Conservation (phyloP, 2,888 invertebrate genomes). For the Metopia argyrocephala region DNA sequence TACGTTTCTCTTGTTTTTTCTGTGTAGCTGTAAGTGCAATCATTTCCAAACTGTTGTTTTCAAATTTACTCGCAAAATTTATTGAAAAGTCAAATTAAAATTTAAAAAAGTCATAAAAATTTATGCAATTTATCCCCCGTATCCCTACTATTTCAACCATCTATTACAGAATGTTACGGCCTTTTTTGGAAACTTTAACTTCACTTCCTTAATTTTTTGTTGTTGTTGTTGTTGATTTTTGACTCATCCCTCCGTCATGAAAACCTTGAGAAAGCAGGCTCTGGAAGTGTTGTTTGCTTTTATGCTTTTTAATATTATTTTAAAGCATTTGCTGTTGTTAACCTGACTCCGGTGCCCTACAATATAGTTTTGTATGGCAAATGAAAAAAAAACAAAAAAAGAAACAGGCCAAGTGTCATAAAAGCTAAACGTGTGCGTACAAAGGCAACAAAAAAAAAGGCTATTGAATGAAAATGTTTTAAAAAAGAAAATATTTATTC, state of each 20-base stretch:
- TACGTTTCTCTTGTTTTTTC: too few species aligned
- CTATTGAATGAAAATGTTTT: background rate
- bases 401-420: background rate
- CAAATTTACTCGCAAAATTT: too few species aligned
- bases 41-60: too few species aligned
- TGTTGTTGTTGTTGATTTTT: too few species aligned
- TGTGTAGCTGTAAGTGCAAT: too few species aligned
- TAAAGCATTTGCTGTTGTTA: background rate
- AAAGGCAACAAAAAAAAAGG: background rate
- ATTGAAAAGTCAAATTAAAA: background rate
- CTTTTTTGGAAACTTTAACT: background rate
- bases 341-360: background rate
- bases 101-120: constrained; percentile 47
- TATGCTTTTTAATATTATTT: background rate
- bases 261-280: background rate
- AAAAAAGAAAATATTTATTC: background rate
- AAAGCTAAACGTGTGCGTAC: background rate
- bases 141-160: background rate
- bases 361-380: too few species aligned
- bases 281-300: background rate
- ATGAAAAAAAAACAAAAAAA: too few species aligned
- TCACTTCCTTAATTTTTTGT: background rate
- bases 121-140: constrained; percentile 32
- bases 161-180: background rate
- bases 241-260: background rate